A percentile compares a stretch with the other conserved stretches of the same genome.
Conservation (phyloP, 2,888 invertebrate species). For the Neoaliturus tenellus region DNA sequence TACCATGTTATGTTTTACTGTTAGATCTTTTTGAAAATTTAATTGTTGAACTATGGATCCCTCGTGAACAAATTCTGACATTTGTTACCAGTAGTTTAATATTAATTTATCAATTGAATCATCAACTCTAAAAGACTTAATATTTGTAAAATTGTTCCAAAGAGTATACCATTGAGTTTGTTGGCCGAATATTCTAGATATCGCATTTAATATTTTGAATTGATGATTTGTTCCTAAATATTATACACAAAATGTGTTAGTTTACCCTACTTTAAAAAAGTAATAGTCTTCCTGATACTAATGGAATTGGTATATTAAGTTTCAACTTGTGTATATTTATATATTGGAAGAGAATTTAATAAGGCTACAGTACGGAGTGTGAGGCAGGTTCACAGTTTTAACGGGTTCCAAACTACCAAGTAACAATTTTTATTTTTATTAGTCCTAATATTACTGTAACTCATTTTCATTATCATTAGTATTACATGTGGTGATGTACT, state of each 20-base stretch:
- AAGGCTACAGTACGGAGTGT: too few relatives aligned
- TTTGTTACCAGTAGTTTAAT: conserved; percentile 6
- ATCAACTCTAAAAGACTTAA: neutral
- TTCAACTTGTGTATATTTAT: neutral
- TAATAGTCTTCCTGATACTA: conserved; percentile 10
- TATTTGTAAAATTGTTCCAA: neutral
- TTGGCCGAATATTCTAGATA: neutral
- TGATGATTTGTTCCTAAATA: conserved; percentile 1
- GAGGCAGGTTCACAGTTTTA: too few relatives aligned
- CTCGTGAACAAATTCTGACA: neutral
- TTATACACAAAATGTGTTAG: neutral
- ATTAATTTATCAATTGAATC: neutral
- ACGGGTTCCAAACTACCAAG: too few relatives aligned
- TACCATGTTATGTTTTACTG: neutral
- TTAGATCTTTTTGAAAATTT: neutral
- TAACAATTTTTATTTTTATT: too few relatives aligned
- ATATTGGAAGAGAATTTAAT: too few relatives aligned
- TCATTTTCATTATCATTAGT: too few relatives aligned
- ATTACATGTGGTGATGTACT: too few relatives aligned
- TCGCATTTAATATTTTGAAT: neutral
- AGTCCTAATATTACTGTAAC: too few relatives aligned
- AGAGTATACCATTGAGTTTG: conserved; percentile 6
- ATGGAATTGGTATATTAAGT: conserved; percentile 11
- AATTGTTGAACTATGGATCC: neutral
- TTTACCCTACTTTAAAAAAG: neutral